phyloP scores from a whole-genome alignment of 2,888 invertebrate genomes.

The Xestia rhomboidea region DNA sequence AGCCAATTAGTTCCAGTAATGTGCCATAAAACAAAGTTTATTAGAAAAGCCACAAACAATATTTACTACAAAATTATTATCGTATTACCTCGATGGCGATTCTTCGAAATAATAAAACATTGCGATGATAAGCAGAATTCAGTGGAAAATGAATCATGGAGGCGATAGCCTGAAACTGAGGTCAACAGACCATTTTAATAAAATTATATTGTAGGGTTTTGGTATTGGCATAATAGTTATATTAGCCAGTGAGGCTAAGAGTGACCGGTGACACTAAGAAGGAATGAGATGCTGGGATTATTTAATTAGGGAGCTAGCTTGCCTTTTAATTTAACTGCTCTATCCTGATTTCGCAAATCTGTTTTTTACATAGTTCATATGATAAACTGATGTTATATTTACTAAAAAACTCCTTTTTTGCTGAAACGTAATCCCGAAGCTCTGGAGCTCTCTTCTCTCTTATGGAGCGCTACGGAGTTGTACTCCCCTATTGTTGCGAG shows the following conservation, averaged over 20 bases:
- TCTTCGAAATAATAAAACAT: constrained; percentile 69
- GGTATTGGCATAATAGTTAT: neutral
- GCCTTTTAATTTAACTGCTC: neutral
- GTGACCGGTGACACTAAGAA: neutral
- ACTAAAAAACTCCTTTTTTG: neutral
- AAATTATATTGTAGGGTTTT: constrained; percentile 28
- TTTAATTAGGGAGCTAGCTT: neutral
- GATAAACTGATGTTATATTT: neutral
- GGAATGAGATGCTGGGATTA: neutral
- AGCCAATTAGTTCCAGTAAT: constrained; percentile 17
- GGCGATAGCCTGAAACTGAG: constrained; percentile 53
- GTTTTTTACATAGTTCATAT: neutral
- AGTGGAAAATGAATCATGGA: constrained; percentile 68
- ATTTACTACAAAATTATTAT: constrained; percentile 55
- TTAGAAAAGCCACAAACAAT: constrained; percentile 59
- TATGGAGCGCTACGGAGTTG: too few relatives aligned
- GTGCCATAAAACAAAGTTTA: constrained; percentile 37
- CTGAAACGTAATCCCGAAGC: neutral
- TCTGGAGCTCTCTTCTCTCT: neutral
- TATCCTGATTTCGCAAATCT: neutral
- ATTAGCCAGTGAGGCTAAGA: neutral
- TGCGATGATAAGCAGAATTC: constrained; percentile 65
- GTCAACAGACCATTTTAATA: constrained; percentile 46
- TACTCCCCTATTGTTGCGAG: neutral
- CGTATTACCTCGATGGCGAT: constrained; percentile 53